Evolutionary conservation across 2,113 vertebrate species (phyloP).

Genomic region (Acanthochromis polyacanthus): DNA sequence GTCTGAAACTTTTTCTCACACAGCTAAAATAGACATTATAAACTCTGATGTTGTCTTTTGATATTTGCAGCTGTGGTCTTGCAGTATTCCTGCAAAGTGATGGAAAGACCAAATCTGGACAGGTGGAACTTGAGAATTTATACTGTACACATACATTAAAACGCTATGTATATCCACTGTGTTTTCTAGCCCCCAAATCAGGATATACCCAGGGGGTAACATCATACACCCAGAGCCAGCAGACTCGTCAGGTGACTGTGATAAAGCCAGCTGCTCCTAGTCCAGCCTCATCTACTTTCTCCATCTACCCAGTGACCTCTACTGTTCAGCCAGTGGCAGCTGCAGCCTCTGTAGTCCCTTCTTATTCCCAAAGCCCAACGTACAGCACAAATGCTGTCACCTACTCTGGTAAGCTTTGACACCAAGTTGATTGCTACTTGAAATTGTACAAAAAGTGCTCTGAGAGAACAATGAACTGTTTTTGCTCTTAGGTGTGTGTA

Average conservation of each 20-base stretch:
- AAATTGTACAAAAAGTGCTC: too few species aligned
- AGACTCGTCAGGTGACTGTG: conserved; percentile 96
- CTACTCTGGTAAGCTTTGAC: conserved; percentile 85
- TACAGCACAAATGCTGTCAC: conserved; percentile 98
- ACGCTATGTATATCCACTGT: too few species aligned
- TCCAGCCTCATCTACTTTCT: conserved; percentile 95
- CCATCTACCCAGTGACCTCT: conserved; percentile 97
- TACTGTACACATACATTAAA: too few species aligned
- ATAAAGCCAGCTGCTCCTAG: conserved; percentile 97
- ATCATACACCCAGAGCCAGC: conserved; percentile 96
- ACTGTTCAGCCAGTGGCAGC: conserved; percentile 95
- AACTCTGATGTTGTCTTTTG: too few species aligned
- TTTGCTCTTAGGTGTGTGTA: too few species aligned
- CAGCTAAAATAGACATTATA: too few species aligned
- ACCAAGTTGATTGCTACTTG: background rate
- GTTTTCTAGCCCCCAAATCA: conserved; percentile 90
- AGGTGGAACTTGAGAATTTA: too few species aligned
- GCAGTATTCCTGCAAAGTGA: too few species aligned
- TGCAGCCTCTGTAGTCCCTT: conserved; percentile 94
- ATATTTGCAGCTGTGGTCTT: too few species aligned
- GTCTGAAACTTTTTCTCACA: too few species aligned
- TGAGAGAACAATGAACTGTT: background rate
- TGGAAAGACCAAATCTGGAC: too few species aligned
- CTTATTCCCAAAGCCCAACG: conserved; percentile 96
- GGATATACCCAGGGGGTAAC: conserved; percentile 96